phyloP scores from a whole-genome alignment of 1,140 invertebrate species.

The Drosophila persimilis region DNA sequence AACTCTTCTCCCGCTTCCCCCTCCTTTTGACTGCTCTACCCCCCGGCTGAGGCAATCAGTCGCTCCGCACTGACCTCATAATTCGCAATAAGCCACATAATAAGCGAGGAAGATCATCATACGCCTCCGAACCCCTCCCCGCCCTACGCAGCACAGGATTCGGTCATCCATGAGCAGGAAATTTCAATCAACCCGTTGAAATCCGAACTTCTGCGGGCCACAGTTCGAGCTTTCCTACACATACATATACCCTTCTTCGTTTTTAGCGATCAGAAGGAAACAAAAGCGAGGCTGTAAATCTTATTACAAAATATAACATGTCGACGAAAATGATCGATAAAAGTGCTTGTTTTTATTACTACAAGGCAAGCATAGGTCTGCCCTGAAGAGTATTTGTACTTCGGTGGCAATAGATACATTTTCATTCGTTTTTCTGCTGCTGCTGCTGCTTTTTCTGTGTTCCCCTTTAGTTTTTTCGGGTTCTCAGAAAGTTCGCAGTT shows the following conservation, averaged over 20 bases:
- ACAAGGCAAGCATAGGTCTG: no score
- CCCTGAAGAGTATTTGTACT: no score
- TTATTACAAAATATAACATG: no score
- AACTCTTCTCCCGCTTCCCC: constrained; percentile 27
- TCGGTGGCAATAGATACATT: no score
- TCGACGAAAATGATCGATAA: no score
- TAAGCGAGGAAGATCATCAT: constrained; percentile 24
- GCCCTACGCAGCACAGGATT: background rate
- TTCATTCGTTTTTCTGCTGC: no score
- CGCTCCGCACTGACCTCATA: constrained; percentile 63
- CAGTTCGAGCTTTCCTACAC: constrained; percentile 2
- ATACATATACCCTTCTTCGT: background rate
- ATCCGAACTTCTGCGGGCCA: constrained; percentile 25
- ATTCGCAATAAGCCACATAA: constrained; percentile 56
- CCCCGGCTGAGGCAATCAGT: background rate
- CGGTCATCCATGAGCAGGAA: constrained; percentile 49
- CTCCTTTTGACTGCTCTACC: constrained; percentile 3
- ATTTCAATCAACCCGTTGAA: constrained; percentile 63
- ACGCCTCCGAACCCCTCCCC: constrained; percentile 17
- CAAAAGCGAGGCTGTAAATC: no score
- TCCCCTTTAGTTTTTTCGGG: constrained; percentile 9
- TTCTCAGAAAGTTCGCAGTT: constrained; percentile 28
- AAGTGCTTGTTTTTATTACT: no score
- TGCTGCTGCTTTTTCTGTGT: background rate
- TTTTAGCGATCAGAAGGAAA: no score